Conservation (phyloP, 2,888 invertebrate species). For the Erebia epiphron region DNA sequence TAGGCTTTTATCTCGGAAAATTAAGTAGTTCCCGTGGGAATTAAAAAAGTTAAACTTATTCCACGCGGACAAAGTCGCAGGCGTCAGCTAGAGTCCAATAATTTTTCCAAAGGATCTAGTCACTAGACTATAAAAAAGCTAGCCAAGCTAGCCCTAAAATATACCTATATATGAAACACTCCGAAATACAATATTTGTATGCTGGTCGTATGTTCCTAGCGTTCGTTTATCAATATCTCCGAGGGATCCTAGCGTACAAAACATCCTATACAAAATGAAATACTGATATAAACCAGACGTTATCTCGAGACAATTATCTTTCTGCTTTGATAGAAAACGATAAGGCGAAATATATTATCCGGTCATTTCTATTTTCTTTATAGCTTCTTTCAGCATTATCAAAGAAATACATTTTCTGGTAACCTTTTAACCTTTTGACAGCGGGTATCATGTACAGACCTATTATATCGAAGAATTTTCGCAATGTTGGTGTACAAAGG, state of each 20-base stretch:
- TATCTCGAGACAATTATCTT: constrained; percentile 30
- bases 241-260: constrained; percentile 40
- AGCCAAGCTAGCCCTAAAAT: not conserved
- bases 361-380: constrained; percentile 5
- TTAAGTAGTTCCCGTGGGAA: too few species aligned
- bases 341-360: constrained; percentile 19
- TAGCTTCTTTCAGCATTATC: constrained; percentile 5
- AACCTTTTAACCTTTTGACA: constrained; percentile 17
- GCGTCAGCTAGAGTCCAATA: not conserved
- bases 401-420: constrained; percentile 13
- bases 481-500: constrained; percentile 1
- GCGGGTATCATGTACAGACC: not conserved
- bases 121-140: not conserved
- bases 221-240: constrained; percentile 73
- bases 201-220: constrained; percentile 64
- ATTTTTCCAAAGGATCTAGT: constrained; percentile 1
- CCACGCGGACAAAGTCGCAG: too few species aligned
- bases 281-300: constrained; percentile 24
- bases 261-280: constrained; percentile 29
- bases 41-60: too few species aligned
- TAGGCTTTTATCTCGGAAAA: too few species aligned
- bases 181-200: not conserved
- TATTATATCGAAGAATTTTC: constrained; percentile 2
- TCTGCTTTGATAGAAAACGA: constrained; percentile 29
- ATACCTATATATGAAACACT: not conserved